Conservation (phyloP, 1,140 invertebrate species). For the Helicoverpa zea region DNA sequence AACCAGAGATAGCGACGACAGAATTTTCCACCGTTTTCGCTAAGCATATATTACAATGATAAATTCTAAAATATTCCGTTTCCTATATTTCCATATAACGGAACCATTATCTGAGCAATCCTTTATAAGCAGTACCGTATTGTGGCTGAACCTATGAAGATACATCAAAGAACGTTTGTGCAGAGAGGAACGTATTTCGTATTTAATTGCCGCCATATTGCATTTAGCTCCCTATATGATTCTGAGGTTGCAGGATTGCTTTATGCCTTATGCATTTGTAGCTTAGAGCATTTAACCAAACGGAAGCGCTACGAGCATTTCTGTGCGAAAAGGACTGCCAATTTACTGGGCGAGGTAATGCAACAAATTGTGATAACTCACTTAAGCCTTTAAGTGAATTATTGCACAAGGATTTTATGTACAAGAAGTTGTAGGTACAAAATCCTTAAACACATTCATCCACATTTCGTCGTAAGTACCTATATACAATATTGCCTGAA, state of each 20-base stretch:
- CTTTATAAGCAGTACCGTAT: neutral
- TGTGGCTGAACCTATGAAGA: neutral
- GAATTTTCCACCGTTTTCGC: neutral
- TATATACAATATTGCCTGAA: no score
- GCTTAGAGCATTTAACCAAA: no score
- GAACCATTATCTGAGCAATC: neutral
- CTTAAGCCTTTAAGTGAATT: no score
- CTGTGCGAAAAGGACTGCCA: no score
- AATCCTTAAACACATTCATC: no score
- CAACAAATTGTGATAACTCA: no score
- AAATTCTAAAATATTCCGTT: neutral
- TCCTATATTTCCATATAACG: neutral
- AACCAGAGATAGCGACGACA: no score
- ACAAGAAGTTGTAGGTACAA: no score
- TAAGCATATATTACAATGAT: neutral
- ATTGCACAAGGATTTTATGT: no score
- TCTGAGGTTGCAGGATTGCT: neutral
- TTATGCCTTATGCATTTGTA: neutral
- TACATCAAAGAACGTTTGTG: slow-evolving; percentile 3
- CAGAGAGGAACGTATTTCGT: slow-evolving; percentile 3
- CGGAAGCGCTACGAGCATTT: no score
- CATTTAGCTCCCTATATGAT: neutral
- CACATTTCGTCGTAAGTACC: no score
- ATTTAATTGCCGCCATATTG: slow-evolving; percentile 22
- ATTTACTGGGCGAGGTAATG: no score